Evolutionary conservation across 1,140 invertebrate genomes (phyloP).

Genomic region (Samia ricini): DNA sequence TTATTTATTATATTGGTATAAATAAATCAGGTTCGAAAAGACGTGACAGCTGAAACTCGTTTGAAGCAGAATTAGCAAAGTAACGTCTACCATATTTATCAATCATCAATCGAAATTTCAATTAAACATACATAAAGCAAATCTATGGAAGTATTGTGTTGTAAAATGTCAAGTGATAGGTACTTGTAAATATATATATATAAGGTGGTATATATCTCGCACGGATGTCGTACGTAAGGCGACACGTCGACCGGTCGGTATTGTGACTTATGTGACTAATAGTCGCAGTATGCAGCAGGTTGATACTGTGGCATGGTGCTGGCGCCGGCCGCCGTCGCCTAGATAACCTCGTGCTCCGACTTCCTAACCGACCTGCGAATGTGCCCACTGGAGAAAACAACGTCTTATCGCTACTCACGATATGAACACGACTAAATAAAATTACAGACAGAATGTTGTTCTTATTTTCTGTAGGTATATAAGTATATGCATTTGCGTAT

Average conservation of each 20-base stretch:
- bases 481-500: too few species aligned
- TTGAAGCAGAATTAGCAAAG: too few species aligned
- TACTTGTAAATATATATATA: not conserved
- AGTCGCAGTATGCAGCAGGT: conserved; percentile 24
- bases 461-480: not conserved
- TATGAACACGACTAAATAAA: not conserved
- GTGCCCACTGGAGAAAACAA: not conserved
- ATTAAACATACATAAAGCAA: too few species aligned
- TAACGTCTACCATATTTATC: too few species aligned
- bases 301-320: not conserved
- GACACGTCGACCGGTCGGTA: not conserved
- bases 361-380: conserved; percentile 6
- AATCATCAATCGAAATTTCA: too few species aligned
- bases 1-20: too few species aligned
- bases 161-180: not conserved
- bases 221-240: not conserved
- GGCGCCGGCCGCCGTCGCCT: conserved; percentile 1
- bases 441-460: not conserved
- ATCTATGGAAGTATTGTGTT: too few species aligned
- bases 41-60: too few species aligned
- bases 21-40: too few species aligned
- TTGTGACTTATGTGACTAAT: conserved; percentile 30
- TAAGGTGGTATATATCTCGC: not conserved
- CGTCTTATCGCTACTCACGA: not conserved
- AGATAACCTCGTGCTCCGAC: conserved; percentile 8